Evolutionary conservation across 30 jellyfish, hydroid and myxozoan species (phyloP).

Genomic region (Aurelia aurita complex sp. Pacific): DNA sequence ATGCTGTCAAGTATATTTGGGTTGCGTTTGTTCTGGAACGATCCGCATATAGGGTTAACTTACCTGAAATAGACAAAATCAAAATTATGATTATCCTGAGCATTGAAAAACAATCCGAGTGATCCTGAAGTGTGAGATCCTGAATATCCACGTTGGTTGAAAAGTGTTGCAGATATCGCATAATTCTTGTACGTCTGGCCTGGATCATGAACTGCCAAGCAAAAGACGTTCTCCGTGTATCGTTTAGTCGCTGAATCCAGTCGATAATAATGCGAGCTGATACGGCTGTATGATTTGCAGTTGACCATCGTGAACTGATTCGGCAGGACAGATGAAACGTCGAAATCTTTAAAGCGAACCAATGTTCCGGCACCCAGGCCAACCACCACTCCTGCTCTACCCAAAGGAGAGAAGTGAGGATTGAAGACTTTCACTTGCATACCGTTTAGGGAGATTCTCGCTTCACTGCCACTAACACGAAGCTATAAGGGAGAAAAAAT

Average conservation of each 20-base stretch:
- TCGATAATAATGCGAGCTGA: slow-evolving; percentile 56
- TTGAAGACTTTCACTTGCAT: slow-evolving; percentile 31
- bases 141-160: slow-evolving; percentile 54
- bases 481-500: slow-evolving; percentile 18
- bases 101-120: slow-evolving; percentile 78
- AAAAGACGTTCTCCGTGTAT: slow-evolving; percentile 72
- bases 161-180: slow-evolving; percentile 53
- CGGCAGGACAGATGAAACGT: slow-evolving; percentile 33
- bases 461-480: slow-evolving; percentile 51
- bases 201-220: slow-evolving; percentile 58
- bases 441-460: slow-evolving; percentile 45
- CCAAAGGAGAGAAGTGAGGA: slow-evolving; percentile 64
- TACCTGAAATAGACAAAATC: slow-evolving; percentile 78
- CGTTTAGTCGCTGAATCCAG: slow-evolving; percentile 46
- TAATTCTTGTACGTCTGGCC: slow-evolving; percentile 31
- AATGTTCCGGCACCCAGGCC: slow-evolving; percentile 66
- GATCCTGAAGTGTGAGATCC: slow-evolving; percentile 66
- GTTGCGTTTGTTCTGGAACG: no score
- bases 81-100: slow-evolving; percentile 63
- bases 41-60: neutral
- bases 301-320: slow-evolving; percentile 37
- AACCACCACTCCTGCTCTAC: slow-evolving; percentile 76
- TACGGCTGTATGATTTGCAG: slow-evolving; percentile 57
- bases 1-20: no score
- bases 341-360: slow-evolving; percentile 59